Percentiles rank a stretch among this genome's conserved stretches.
These are phyloP conservation scores for Cheilosia soror DNA, from an alignment of 2,888 invertebrate species.

Conservation along the genomic window DNA sequence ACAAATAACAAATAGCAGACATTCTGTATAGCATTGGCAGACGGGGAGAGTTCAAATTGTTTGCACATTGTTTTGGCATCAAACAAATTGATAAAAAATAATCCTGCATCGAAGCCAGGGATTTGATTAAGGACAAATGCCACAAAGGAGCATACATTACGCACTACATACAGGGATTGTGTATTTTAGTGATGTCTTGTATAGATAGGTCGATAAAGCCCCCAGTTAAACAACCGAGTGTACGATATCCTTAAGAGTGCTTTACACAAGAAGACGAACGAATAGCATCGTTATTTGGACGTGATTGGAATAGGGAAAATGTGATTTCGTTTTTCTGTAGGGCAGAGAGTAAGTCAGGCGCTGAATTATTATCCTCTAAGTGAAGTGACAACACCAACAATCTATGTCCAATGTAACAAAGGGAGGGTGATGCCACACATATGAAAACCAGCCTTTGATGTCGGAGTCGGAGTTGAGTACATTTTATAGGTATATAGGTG, in stretches of 20 bases:
- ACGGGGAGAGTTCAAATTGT: slow-evolving; percentile 36
- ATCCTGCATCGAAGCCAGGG: slow-evolving; percentile 54
- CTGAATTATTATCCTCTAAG: slow-evolving; percentile 14
- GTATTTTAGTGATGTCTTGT: slow-evolving; percentile 12
- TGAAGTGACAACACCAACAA: background rate
- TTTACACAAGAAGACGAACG: background rate
- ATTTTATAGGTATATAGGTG: too few relatives aligned
- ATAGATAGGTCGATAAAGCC: slow-evolving; percentile 43
- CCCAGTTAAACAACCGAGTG: slow-evolving; percentile 5
- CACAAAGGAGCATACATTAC: slow-evolving; percentile 36
- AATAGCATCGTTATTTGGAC: slow-evolving; percentile 44
- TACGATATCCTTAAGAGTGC: slow-evolving; percentile 17
- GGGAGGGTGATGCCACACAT: background rate
- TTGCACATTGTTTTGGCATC: slow-evolving; percentile 66
- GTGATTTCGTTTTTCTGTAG: background rate
- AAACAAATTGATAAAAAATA: slow-evolving; percentile 68
- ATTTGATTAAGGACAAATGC: slow-evolving; percentile 55
- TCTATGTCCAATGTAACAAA: background rate
- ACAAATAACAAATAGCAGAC: slow-evolving; percentile 25
- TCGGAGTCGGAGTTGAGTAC: background rate
- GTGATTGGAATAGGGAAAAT: slow-evolving; percentile 43
- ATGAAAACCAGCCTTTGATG: background rate
- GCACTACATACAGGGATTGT: slow-evolving; percentile 21
- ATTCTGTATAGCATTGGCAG: background rate
- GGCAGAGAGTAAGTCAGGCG: background rate